Conservation (phyloP, 2,888 invertebrate genomes). For the Napeogenes inachia region DNA sequence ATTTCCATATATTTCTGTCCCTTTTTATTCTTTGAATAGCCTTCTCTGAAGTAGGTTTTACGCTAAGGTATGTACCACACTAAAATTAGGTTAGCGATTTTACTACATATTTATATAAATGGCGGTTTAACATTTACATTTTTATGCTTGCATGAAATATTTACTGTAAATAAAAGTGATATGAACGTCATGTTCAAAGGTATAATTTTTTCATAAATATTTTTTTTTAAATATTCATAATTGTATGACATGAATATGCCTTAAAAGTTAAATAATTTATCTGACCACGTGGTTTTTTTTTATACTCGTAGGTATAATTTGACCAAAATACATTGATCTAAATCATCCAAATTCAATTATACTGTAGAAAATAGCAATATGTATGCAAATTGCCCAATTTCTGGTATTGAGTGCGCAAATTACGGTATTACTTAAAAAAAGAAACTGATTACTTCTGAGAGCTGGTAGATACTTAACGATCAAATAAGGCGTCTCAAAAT, state of each 20-base stretch:
- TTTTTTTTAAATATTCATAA: too few relatives aligned
- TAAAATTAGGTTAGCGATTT: not conserved
- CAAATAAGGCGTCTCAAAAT: not conserved
- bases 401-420: constrained; percentile 4
- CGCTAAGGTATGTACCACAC: not conserved
- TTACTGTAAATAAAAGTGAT: too few relatives aligned
- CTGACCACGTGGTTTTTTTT: too few relatives aligned
- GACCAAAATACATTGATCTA: not conserved
- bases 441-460: constrained; percentile 5
- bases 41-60: constrained; percentile 8
- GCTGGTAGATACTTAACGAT: not conserved
- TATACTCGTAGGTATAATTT: not conserved
- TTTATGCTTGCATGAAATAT: too few relatives aligned
- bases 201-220: too few relatives aligned
- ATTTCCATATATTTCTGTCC: constrained; percentile 16
- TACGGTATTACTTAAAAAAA: constrained; percentile 4
- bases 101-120: too few relatives aligned
- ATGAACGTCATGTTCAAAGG: too few relatives aligned
- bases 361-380: constrained; percentile 3
- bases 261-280: too few relatives aligned
- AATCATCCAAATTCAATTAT: not conserved
- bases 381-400: constrained; percentile 5
- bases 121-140: too few relatives aligned
- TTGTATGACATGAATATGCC: too few relatives aligned
- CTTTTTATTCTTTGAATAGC: constrained; percentile 10